Evolutionary conservation across 1,140 invertebrate genomes (phyloP).

Genomic region (Nebria ingens): DNA sequence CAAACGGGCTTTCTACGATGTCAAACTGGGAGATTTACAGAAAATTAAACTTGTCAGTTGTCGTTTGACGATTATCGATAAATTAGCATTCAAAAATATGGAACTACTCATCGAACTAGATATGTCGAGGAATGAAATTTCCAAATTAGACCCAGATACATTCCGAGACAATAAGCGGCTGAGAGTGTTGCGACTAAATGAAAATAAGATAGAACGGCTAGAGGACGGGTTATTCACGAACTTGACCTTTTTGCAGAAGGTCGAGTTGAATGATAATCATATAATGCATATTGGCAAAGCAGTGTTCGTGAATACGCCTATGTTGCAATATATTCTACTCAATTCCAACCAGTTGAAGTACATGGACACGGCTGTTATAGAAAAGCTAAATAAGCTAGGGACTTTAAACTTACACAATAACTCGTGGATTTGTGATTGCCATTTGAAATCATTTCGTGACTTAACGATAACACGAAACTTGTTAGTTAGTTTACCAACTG

Average conservation of each 20-base stretch:
- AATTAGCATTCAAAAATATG: constrained; percentile 61
- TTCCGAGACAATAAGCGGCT: constrained; percentile 59
- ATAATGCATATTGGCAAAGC: constrained; percentile 55
- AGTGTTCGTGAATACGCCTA: constrained; percentile 58
- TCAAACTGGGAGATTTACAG: constrained; percentile 66
- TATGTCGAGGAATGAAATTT: constrained; percentile 65
- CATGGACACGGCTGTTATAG: constrained; percentile 26
- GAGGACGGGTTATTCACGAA: constrained; percentile 68
- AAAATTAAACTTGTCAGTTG: constrained; percentile 65
- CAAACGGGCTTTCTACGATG: constrained; percentile 55
- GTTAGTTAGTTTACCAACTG: constrained; percentile 52
- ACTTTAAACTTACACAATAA: constrained; percentile 69
- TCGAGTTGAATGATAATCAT: constrained; percentile 64
- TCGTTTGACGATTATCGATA: constrained; percentile 55
- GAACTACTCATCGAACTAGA: constrained; percentile 76
- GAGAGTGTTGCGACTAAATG: constrained; percentile 55
- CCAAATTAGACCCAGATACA: constrained; percentile 53
- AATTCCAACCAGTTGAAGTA: constrained; percentile 56
- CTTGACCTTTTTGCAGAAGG: constrained; percentile 58
- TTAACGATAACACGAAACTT: constrained; percentile 62
- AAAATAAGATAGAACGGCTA: constrained; percentile 60
- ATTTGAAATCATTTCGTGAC: constrained; percentile 64
- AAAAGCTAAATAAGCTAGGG: constrained; percentile 50
- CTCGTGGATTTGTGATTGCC: constrained; percentile 82
- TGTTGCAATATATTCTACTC: constrained; percentile 54